Percentiles rank a stretch among this genome's conserved stretches.
These are phyloP conservation scores for Pipistrellus nathusii DNA, from an alignment of 2,797 vertebrate genomes.

Conservation along the genomic window DNA sequence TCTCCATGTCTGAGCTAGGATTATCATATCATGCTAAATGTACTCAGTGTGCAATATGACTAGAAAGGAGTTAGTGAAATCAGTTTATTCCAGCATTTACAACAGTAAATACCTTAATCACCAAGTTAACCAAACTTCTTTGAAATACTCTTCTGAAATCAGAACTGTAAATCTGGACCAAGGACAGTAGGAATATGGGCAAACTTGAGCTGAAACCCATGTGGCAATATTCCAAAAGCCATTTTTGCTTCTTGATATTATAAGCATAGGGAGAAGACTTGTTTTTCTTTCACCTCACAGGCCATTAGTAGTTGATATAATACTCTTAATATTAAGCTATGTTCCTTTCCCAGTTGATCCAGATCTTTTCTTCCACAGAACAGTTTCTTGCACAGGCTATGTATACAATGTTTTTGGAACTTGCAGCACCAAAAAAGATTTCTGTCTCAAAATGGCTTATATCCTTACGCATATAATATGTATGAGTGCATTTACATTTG, in stretches of 20 bases:
- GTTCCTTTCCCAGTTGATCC: neutral
- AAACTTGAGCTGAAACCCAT: neutral
- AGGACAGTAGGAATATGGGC: neutral
- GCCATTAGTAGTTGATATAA: neutral
- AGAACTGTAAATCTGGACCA: neutral
- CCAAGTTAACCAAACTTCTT: neutral
- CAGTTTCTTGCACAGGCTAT: neutral
- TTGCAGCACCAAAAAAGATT: neutral
- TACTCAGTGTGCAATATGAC: neutral
- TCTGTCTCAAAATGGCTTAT: neutral
- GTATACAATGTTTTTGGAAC: neutral
- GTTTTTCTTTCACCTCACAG: neutral
- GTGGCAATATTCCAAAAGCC: neutral
- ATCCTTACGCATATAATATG: neutral
- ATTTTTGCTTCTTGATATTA: neutral
- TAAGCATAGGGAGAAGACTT: neutral
- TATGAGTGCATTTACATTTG: neutral
- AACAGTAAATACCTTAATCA: neutral
- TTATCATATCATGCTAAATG: neutral
- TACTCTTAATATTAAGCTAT: neutral
- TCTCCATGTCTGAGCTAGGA: neutral
- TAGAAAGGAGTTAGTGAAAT: neutral
- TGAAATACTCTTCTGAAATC: neutral
- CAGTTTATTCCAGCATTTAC: neutral
- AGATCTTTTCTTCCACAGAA: neutral